Conservation (phyloP, 2,113 vertebrate genomes). For the Phainopepla nitens region DNA sequence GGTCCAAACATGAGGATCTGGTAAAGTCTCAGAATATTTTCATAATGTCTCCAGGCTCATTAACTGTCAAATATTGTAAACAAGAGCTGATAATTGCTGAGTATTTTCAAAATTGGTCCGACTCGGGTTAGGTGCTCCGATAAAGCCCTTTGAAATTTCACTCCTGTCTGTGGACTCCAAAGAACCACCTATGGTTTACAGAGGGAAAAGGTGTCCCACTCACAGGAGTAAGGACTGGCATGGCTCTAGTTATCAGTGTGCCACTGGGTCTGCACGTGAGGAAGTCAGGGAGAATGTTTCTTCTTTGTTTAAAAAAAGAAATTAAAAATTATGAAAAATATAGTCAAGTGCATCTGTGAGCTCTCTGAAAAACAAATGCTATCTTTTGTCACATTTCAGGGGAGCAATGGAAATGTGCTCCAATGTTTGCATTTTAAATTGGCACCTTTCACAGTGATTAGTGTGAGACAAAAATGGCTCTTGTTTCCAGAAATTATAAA, state of each 20-base stretch:
- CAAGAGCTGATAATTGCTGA: background rate
- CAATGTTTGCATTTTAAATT: background rate
- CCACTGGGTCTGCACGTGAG: background rate
- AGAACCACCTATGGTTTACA: accelerated
- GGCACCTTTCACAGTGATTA: background rate
- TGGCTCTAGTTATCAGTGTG: background rate
- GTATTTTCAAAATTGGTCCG: background rate
- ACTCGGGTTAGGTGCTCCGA: background rate
- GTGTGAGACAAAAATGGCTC: background rate
- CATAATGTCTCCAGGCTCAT: background rate
- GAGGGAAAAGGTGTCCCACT: background rate
- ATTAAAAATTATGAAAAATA: background rate
- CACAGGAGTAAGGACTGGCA: background rate
- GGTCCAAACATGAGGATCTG: background rate
- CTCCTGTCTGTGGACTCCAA: background rate
- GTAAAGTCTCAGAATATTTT: conserved; percentile 2
- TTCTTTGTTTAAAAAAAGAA: background rate
- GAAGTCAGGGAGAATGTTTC: background rate
- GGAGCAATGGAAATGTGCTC: background rate
- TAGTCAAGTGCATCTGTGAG: background rate
- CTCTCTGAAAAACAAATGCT: background rate
- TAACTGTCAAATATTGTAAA: background rate
- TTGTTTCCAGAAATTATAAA: background rate
- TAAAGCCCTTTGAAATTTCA: background rate
- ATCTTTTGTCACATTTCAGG: background rate